A percentile compares a stretch with the other conserved stretches of the same genome.
Evolutionary conservation across 2,113 vertebrate species (phyloP).

Genomic region (Centrocercus urophasianus): DNA sequence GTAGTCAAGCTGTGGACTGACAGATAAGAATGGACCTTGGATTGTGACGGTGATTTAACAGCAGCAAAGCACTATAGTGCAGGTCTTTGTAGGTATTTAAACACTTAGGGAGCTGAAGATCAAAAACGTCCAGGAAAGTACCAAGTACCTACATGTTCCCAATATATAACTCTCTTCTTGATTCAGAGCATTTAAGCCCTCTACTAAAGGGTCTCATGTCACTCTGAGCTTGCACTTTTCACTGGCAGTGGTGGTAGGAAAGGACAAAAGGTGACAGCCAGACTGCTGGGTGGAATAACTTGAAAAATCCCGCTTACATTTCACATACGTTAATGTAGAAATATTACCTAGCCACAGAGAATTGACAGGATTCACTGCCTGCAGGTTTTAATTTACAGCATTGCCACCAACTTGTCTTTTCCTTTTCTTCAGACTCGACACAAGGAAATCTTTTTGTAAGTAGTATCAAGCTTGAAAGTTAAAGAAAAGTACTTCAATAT

Average conservation of each 20-base stretch:
- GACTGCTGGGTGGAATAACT: neutral
- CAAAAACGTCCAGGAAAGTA: neutral
- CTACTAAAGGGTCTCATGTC: neutral
- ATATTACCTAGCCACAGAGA: neutral
- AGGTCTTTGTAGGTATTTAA: neutral
- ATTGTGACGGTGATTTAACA: neutral
- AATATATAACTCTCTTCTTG: neutral
- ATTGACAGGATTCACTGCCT: neutral
- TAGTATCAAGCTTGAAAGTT: neutral
- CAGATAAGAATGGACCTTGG: neutral
- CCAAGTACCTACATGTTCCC: neutral
- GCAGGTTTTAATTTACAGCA: neutral
- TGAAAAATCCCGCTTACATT: neutral
- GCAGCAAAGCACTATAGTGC: neutral
- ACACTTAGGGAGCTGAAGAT: accelerated
- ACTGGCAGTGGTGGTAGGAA: neutral
- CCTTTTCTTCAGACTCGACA: neutral
- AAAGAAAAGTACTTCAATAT: neutral
- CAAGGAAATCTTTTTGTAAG: neutral
- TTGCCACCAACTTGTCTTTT: neutral
- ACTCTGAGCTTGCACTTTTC: neutral
- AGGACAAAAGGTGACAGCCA: neutral
- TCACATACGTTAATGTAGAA: neutral
- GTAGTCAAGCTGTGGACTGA: neutral
- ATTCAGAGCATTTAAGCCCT: neutral